Evolutionary conservation across 2,113 vertebrate species (phyloP), one percentile per base, ranked within the genome.

Genomic region (Tringa solitaria): DNA sequence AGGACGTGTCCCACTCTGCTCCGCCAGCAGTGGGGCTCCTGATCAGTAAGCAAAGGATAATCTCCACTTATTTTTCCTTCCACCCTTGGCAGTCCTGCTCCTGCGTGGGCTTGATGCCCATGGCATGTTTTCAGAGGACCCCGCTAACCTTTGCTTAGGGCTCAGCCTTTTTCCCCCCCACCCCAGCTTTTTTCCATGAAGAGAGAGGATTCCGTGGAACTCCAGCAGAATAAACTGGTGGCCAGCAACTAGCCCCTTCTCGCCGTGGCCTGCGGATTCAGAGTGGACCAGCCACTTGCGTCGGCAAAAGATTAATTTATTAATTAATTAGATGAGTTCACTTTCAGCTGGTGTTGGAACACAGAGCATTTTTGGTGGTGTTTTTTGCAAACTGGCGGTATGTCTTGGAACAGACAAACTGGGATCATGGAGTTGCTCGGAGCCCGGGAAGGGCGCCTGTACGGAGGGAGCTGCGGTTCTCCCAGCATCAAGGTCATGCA

Each of bases 401-500:
- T 32, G 37, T 86, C 92, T 94, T 1, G 0, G 86, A 56, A 93
- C 54, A 80, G 79, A 9, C 69, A 41, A 65, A 53, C 87, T 23
- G 48, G 67, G 69, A 83, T 67, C 46, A 1, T 1, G 6, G 77
- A 79, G 80, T 48, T 89, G 53, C 45, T 76, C 1, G 2, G 61
- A 92, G 83, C 21, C 69, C 22, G 4, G 92, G 89, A 94, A 94
- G 64, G 73, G 61, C 2, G 51, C 64, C 48, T 63, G 54, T 41
- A 22, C 0, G 0, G 77, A 84, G 84, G 43, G 89, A 92, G 81
- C 89, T 77, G 72, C 1, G 0, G 41, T 68, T 95, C 87, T 93
- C 87, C 86, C 60, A 28, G 74, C 80, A 95, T 90, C 92, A 94
- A 89, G 91, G 94, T 96, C 93, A 87, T 84, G 94, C 89, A 76